A percentile compares a stretch with the other conserved stretches of the same genome.
Evolutionary conservation across 2,888 invertebrate genomes (phyloP).

Genomic region (Apamea sordens): DNA sequence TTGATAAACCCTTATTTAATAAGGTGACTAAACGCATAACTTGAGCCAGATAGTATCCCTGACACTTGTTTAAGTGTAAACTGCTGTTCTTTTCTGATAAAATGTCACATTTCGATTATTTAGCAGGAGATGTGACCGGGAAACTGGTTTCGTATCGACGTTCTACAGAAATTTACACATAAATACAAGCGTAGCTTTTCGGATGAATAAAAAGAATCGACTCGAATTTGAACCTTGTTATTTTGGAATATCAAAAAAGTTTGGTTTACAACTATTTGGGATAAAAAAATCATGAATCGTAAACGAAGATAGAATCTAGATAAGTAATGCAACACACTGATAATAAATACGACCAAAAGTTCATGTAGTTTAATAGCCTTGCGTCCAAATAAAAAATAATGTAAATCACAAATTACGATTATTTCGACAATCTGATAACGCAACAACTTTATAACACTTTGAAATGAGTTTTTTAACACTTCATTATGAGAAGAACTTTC

Average conservation of each 20-base stretch:
- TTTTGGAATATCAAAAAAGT: neutral
- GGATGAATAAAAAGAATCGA: slow-evolving; percentile 10
- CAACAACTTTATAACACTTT: slow-evolving; percentile 55
- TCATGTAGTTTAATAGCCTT: slow-evolving; percentile 59
- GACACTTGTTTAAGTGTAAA: slow-evolving; percentile 90
- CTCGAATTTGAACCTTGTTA: slow-evolving; percentile 53
- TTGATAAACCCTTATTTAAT: slow-evolving; percentile 87
- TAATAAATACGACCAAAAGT: slow-evolving; percentile 63
- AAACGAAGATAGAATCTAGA: slow-evolving; percentile 54
- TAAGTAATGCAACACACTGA: slow-evolving; percentile 52
- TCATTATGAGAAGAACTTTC: slow-evolving; percentile 64
- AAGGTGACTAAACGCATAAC: slow-evolving; percentile 86
- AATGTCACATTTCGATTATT: slow-evolving; percentile 88
- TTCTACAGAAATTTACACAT: slow-evolving; percentile 72
- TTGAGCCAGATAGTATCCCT: slow-evolving; percentile 79
- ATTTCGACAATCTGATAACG: slow-evolving; percentile 62
- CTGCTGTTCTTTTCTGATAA: slow-evolving; percentile 88
- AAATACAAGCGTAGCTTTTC: slow-evolving; percentile 59
- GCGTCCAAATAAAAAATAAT: slow-evolving; percentile 51
- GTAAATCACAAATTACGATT: slow-evolving; percentile 65
- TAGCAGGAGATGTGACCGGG: slow-evolving; percentile 75
- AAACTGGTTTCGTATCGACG: slow-evolving; percentile 77
- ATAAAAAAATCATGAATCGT: slow-evolving; percentile 10
- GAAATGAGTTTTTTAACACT: slow-evolving; percentile 63
- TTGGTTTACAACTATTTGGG: slow-evolving; percentile 5